Evolutionary conservation across 2,888 invertebrate species (phyloP).

Genomic region (Cheilosia pagana): DNA sequence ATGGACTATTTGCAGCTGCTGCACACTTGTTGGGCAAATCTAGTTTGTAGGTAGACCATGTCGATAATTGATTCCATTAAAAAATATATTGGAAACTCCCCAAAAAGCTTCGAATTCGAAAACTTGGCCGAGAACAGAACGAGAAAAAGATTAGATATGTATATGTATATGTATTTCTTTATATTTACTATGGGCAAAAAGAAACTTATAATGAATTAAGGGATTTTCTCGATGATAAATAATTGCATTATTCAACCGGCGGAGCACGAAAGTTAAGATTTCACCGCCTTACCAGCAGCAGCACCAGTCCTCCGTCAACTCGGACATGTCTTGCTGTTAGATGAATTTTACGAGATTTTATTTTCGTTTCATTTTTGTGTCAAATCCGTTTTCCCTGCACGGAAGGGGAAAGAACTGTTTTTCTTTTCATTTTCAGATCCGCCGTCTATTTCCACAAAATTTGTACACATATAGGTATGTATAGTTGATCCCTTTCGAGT

Average conservation of each 20-base stretch:
- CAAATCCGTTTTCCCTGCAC: conserved; percentile 18
- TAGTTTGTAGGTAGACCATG: too few relatives aligned
- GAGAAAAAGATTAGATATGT: conserved; percentile 27
- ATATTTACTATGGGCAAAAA: conserved; percentile 54
- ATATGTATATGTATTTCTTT: conserved; percentile 51
- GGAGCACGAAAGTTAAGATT: conserved; percentile 72
- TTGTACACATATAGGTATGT: conserved; percentile 34
- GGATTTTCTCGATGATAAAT: conserved; percentile 57
- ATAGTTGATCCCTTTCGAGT: neutral
- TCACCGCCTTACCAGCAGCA: conserved; percentile 14
- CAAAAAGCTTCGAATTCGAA: conserved; percentile 40
- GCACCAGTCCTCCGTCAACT: conserved; percentile 36
- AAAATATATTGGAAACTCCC: conserved; percentile 8
- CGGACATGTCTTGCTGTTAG: conserved; percentile 69
- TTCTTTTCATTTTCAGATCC: conserved; percentile 47
- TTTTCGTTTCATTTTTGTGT: conserved; percentile 18
- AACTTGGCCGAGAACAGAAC: too few relatives aligned
- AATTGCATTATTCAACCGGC: conserved; percentile 69
- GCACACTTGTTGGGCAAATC: conserved; percentile 64
- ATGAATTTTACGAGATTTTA: conserved; percentile 50
- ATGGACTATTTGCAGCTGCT: conserved; percentile 11
- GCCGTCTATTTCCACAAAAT: conserved; percentile 48
- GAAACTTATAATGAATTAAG: conserved; percentile 67
- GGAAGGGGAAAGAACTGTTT: conserved; percentile 9
- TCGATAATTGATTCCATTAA: too few relatives aligned